These are phyloP conservation scores for Mareca strepera DNA, from an alignment of 2,797 vertebrate species.

Conservation along the genomic window DNA sequence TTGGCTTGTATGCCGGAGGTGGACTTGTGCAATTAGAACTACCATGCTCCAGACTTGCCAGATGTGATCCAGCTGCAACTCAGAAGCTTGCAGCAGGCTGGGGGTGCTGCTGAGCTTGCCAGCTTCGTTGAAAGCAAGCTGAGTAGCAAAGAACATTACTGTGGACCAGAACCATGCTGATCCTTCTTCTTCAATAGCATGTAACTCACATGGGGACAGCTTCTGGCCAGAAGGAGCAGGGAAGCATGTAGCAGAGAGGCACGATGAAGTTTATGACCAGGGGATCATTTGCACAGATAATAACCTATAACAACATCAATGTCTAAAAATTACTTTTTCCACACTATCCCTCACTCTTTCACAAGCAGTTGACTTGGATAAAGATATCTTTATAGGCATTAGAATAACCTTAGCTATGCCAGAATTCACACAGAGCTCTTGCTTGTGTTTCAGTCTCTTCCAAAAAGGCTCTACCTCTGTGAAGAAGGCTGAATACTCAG, in stretches of 20 bases:
- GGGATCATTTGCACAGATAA: background rate
- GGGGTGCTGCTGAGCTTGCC: background rate
- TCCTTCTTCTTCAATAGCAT: too few relatives aligned
- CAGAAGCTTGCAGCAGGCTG: background rate
- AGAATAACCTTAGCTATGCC: background rate
- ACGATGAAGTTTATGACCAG: background rate
- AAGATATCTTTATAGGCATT: background rate
- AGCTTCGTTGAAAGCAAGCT: accelerated
- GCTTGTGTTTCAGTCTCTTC: background rate
- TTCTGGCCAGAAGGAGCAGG: background rate
- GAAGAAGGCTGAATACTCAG: background rate
- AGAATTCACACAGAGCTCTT: too few relatives aligned
- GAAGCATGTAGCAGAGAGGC: background rate
- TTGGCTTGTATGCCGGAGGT: background rate
- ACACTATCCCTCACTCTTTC: background rate
- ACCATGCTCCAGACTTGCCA: background rate
- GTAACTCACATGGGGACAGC: background rate
- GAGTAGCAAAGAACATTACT: background rate
- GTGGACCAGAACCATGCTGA: background rate
- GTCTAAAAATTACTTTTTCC: background rate
- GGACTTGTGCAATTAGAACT: background rate
- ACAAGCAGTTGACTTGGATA: background rate
- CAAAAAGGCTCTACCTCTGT: background rate
- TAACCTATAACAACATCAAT: background rate
- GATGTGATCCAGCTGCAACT: background rate